These are phyloP conservation scores for Brachymystax lenok DNA, from an alignment of 2,797 vertebrate species.

Conservation along the genomic window DNA sequence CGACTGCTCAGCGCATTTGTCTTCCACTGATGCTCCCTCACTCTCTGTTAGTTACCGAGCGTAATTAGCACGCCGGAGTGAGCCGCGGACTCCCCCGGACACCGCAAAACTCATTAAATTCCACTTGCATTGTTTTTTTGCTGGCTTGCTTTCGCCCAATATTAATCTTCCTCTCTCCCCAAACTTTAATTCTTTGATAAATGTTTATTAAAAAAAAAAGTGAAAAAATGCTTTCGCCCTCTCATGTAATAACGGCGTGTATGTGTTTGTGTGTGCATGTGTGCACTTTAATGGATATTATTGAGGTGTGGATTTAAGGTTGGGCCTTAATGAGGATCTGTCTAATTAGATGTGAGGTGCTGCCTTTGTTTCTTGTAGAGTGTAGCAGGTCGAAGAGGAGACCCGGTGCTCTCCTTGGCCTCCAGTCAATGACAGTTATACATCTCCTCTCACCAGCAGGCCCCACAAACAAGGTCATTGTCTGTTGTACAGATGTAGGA, in stretches of 20 bases:
- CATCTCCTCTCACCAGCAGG: constrained; percentile 52
- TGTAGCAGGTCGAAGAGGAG: constrained; percentile 53
- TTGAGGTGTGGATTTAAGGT: constrained; percentile 60
- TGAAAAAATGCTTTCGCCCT: constrained; percentile 33
- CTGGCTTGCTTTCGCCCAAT: constrained; percentile 57
- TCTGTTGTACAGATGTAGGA: constrained; percentile 65
- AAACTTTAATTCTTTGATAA: constrained; percentile 70
- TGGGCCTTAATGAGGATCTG: constrained; percentile 57
- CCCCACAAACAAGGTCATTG: constrained; percentile 74
- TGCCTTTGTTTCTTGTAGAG: constrained; percentile 46
- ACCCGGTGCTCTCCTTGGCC: constrained; percentile 30
- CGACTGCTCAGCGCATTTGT: constrained; percentile 66
- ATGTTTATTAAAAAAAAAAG: constrained; percentile 55
- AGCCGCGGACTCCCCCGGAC: constrained; percentile 60
- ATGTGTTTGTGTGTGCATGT: background rate
- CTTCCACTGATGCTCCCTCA: constrained; percentile 62
- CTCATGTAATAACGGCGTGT: constrained; percentile 46
- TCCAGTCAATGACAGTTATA: constrained; percentile 48
- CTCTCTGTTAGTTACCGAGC: constrained; percentile 67
- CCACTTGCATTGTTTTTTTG: constrained; percentile 55
- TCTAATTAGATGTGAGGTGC: constrained; percentile 65
- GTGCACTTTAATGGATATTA: constrained; percentile 19
- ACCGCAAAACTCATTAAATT: constrained; percentile 74
- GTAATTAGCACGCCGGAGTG: constrained; percentile 69
- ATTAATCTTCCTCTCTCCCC: constrained; percentile 68